phyloP scores from a whole-genome alignment of 2,888 invertebrate genomes.

The Brachyopa scutellaris region DNA sequence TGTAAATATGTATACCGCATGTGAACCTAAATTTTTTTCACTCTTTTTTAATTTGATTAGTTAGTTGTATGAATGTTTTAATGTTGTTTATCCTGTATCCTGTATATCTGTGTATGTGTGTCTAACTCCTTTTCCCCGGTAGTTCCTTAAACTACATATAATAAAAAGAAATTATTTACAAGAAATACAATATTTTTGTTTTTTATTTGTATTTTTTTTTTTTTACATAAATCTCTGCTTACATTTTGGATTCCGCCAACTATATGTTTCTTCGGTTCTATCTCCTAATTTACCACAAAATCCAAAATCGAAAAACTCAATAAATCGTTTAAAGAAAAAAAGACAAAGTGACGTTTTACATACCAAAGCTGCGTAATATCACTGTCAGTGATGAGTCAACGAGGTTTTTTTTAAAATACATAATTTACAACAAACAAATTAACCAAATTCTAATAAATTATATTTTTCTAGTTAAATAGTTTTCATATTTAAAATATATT shows the following conservation, averaged over 20 bases:
- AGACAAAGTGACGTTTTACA: slow-evolving; percentile 79
- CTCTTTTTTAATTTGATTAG: too few relatives aligned
- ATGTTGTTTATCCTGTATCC: too few relatives aligned
- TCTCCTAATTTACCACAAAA: slow-evolving; percentile 2
- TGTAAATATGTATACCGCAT: too few relatives aligned
- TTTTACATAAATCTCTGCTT: slow-evolving; percentile 50
- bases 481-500: slow-evolving; percentile 24
- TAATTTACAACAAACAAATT: slow-evolving; percentile 1
- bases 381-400: slow-evolving; percentile 74
- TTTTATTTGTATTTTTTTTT: slow-evolving; percentile 46
- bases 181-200: too few relatives aligned
- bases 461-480: slow-evolving; percentile 34
- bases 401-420: slow-evolving; percentile 77
- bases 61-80: too few relatives aligned
- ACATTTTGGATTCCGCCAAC: slow-evolving; percentile 56
- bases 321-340: slow-evolving; percentile 74
- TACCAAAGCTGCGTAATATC: slow-evolving; percentile 78
- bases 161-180: too few relatives aligned
- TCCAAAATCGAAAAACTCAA: slow-evolving; percentile 6
- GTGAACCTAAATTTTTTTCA: too few relatives aligned
- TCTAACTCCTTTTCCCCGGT: too few relatives aligned
- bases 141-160: too few relatives aligned
- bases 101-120: too few relatives aligned
- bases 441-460: slow-evolving; percentile 13
- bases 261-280: slow-evolving; percentile 11